These are phyloP conservation scores for Siniperca obscura DNA, from an alignment of 2,797 vertebrate genomes.

Conservation along the genomic window DNA sequence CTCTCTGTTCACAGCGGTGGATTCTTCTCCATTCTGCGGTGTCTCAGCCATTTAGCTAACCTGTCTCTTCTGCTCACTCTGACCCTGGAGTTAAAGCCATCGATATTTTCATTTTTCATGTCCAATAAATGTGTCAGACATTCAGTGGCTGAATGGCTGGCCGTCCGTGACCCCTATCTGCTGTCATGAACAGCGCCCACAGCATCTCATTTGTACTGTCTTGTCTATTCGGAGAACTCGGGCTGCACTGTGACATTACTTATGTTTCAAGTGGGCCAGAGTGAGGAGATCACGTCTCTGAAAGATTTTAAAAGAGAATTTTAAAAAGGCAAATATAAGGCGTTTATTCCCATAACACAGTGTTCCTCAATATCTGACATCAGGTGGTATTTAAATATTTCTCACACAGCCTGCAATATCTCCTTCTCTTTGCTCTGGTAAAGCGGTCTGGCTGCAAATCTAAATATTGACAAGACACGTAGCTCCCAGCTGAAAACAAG, in stretches of 20 bases:
- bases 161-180: conserved; percentile 62
- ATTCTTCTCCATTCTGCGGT: conserved; percentile 9
- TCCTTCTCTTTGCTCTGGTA: conserved; percentile 32
- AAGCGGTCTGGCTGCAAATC: conserved; percentile 33
- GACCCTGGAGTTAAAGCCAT: conserved; percentile 62
- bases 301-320: not conserved
- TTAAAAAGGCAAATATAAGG: not conserved
- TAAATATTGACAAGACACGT: conserved; percentile 58
- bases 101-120: conserved; percentile 72
- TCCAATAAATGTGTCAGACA: conserved; percentile 74
- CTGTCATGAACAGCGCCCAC: conserved; percentile 36
- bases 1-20: not conserved
- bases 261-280: conserved; percentile 7
- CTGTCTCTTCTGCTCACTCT: conserved; percentile 34
- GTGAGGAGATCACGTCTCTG: not conserved
- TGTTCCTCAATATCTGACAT: conserved; percentile 3
- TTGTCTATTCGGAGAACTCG: not conserved
- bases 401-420: not conserved
- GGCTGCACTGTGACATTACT: conserved; percentile 22
- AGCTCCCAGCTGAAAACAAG: conserved; percentile 57
- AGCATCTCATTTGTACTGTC: conserved; percentile 57
- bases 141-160: conserved; percentile 52
- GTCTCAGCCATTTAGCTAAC: conserved; percentile 50
- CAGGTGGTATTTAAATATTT: conserved; percentile 17
- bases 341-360: not conserved